Evolutionary conservation across 2,888 invertebrate genomes (phyloP), one percentile per base, ranked within the genome.

Genomic region (Melinaea marsaeus): DNA sequence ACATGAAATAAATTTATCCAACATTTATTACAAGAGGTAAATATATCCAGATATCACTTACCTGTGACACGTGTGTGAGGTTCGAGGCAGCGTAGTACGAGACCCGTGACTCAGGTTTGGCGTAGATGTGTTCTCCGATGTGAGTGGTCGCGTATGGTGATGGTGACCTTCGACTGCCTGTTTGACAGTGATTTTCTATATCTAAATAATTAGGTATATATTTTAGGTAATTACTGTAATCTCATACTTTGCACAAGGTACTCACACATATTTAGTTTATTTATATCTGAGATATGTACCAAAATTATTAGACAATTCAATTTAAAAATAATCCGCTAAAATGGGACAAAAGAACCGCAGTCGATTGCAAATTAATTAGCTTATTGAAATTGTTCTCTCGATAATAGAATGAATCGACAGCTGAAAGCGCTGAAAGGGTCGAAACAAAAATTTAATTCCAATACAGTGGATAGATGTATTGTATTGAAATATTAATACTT

Each of bases 31-130:
- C 9, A 42, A 6, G 9, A 9, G 42, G 42, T 42, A 42, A 42
- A 42, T 9, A 9, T 42, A 42, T 42, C 42, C 42, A 9, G 42
- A 37, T 4, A 37, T 51, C 51, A 34, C 64, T 87, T 80, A 94
- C 94, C 92, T 94, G 94, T 59, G 94, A 93, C 71, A 94, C 92
- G 77, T 95, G 94, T 70, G 95, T 94, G 70, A 95, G 92, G 79
- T 95, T 95, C 22, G 95, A 95, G n/a, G 95, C 94, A 13, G 95
- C 95, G 84, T 95, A 95, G 89, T 95, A 95, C 32, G 95, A 95
- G 59, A 95, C 88, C 34, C 93, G 91, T 60, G 93, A 92, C 72
- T 92, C 92, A 0, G 93, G 93, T 67, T 92, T 92, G 2, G 93
- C 92, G 76, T 93, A 93, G 67, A 93, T 92, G 66, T 90, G 88